phyloP scores from a whole-genome alignment of 30 jellyfish, hydroid and myxozoan genomes.

The Nemopilema nomurai region DNA sequence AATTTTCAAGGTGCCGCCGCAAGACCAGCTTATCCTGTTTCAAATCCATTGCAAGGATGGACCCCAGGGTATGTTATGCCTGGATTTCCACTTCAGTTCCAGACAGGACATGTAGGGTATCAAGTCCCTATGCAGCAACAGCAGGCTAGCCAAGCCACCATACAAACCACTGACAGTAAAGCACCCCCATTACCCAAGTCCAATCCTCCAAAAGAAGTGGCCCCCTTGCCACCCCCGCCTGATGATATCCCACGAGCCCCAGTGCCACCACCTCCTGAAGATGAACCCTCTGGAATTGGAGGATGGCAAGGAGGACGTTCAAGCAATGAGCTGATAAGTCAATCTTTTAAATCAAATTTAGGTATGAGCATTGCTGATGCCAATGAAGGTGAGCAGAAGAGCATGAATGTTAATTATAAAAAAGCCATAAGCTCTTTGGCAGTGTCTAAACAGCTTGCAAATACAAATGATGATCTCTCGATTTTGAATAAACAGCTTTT shows the following conservation, averaged over 20 bases:
- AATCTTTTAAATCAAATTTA: not conserved
- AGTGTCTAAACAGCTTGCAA: conserved; percentile 21
- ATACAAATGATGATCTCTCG: conserved; percentile 44
- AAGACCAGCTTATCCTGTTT: conserved; percentile 5
- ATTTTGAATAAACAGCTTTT: conserved; percentile 48
- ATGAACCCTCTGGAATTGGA: conserved; percentile 8
- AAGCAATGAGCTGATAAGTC: not conserved
- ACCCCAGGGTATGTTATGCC: conserved; percentile 43
- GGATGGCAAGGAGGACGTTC: not conserved
- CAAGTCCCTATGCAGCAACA: conserved; percentile 38
- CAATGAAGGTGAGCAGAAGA: not conserved
- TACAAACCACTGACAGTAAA: not conserved
- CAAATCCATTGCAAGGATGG: conserved; percentile 36
- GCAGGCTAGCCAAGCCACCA: conserved; percentile 13
- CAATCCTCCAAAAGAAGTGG: conserved; percentile 32
- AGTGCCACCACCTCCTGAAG: conserved; percentile 64
- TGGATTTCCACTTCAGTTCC: conserved; percentile 33
- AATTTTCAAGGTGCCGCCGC: conserved; percentile 29
- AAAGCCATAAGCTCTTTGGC: conserved; percentile 36
- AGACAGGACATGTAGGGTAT: conserved; percentile 8
- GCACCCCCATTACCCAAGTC: conserved; percentile 45
- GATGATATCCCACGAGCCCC: conserved; percentile 24
- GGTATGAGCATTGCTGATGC: not conserved
- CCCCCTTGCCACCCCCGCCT: conserved; percentile 64
- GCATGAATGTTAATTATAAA: conserved; percentile 3